Conservation (phyloP, 2,888 invertebrate genomes). For the Exocentrus adspersus region DNA sequence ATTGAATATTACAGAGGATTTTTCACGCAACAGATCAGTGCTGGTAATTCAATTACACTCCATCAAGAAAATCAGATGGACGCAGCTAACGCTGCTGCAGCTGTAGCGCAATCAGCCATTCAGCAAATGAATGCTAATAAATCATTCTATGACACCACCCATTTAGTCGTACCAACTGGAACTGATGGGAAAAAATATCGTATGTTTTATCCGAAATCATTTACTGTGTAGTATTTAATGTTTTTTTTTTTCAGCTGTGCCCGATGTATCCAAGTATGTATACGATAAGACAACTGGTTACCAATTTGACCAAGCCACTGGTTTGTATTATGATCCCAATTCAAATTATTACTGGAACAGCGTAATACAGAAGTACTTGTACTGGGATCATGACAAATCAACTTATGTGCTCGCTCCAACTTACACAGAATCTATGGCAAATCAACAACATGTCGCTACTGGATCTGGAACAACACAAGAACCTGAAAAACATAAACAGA, state of each 20-base stretch:
- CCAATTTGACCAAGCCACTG: slow-evolving; percentile 93
- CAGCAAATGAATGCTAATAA: slow-evolving; percentile 69
- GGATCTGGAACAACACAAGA: slow-evolving; percentile 47
- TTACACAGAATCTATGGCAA: slow-evolving; percentile 50
- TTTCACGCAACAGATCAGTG: slow-evolving; percentile 72
- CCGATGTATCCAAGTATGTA: slow-evolving; percentile 91
- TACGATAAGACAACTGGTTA: slow-evolving; percentile 96
- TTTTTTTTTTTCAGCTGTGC: slow-evolving; percentile 67
- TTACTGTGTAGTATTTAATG: not conserved
- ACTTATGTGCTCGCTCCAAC: slow-evolving; percentile 70
- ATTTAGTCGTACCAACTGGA: slow-evolving; percentile 68
- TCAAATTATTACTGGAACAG: slow-evolving; percentile 97
- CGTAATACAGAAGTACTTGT: slow-evolving; percentile 89
- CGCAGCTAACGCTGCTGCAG: slow-evolving; percentile 85
- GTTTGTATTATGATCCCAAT: slow-evolving; percentile 95
- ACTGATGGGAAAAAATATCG: slow-evolving; percentile 75
- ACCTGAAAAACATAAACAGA: slow-evolving; percentile 72
- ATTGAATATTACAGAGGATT: slow-evolving; percentile 79
- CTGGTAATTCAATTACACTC: slow-evolving; percentile 66
- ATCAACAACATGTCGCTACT: slow-evolving; percentile 7
- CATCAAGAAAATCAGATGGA: slow-evolving; percentile 73
- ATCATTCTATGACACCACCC: slow-evolving; percentile 62
- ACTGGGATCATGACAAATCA: slow-evolving; percentile 86
- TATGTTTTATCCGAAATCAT: slow-evolving; percentile 53
- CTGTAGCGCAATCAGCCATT: slow-evolving; percentile 89